These are phyloP conservation scores for Eurosta solidaginis DNA, from an alignment of 1,140 invertebrate species.

Conservation along the genomic window DNA sequence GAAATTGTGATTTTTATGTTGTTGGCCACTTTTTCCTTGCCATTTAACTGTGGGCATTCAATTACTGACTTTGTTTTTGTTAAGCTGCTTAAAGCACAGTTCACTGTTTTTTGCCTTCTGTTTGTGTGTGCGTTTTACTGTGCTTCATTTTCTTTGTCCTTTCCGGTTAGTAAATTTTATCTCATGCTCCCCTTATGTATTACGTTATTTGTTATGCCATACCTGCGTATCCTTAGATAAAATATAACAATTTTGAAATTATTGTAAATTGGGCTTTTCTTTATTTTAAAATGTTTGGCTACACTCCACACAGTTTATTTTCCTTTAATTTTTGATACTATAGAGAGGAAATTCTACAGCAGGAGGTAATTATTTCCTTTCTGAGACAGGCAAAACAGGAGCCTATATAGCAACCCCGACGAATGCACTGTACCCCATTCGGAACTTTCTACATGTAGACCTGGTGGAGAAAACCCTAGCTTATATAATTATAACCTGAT, in stretches of 20 bases:
- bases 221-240: background rate
- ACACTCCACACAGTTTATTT: no score
- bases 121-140: background rate
- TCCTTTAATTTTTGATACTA: background rate
- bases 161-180: background rate
- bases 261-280: slow-evolving; percentile 14
- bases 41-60: slow-evolving; percentile 17
- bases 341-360: no score
- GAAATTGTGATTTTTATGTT: slow-evolving; percentile 24
- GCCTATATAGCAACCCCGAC: no score
- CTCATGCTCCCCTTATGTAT: background rate
- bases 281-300: no score
- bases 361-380: no score
- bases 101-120: background rate
- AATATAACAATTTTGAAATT: background rate
- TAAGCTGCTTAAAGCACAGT: background rate
- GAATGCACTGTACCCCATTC: no score
- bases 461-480: no score
- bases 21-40: background rate
- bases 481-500: no score
- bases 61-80: slow-evolving; percentile 17
- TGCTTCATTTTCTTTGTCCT: background rate
- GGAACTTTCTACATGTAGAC: no score
- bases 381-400: no score
- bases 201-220: background rate